phyloP scores from a whole-genome alignment of 1,140 invertebrate species.

The Aporrectodea caliginosa region DNA sequence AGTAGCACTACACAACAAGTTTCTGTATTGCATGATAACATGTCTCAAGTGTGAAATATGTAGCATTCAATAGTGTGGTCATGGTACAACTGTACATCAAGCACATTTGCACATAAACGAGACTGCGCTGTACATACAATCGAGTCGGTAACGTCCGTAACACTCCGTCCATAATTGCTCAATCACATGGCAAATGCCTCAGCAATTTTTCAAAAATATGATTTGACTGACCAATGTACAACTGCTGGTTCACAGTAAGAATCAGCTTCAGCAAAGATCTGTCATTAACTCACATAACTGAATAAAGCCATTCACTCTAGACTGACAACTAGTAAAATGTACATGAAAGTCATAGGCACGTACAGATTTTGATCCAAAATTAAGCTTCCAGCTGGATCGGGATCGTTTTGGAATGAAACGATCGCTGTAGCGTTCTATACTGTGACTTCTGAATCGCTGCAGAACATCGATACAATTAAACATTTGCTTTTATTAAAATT shows the following conservation, averaged over 20 bases:
- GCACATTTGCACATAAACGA: background rate
- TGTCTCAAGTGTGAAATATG: background rate
- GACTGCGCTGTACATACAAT: too few relatives aligned
- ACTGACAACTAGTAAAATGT: too few relatives aligned
- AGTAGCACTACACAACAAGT: background rate
- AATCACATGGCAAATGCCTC: too few relatives aligned
- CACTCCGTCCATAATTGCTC: too few relatives aligned
- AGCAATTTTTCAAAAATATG: too few relatives aligned
- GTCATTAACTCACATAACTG: background rate
- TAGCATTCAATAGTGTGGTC: background rate
- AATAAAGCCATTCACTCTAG: too few relatives aligned
- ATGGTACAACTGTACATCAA: background rate
- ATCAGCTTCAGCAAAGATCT: background rate
- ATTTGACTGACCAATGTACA: background rate
- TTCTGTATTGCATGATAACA: too few relatives aligned
- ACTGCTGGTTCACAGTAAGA: background rate
- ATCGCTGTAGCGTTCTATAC: too few relatives aligned
- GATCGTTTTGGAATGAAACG: background rate
- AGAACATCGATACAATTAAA: background rate
- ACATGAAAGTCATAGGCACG: too few relatives aligned
- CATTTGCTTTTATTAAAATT: background rate
- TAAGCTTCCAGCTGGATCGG: background rate
- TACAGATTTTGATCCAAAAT: background rate
- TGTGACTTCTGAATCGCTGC: background rate
- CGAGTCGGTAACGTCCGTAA: too few relatives aligned